Evolutionary conservation across 1,140 invertebrate genomes (phyloP).

Genomic region (Nasonia vitripennis): DNA sequence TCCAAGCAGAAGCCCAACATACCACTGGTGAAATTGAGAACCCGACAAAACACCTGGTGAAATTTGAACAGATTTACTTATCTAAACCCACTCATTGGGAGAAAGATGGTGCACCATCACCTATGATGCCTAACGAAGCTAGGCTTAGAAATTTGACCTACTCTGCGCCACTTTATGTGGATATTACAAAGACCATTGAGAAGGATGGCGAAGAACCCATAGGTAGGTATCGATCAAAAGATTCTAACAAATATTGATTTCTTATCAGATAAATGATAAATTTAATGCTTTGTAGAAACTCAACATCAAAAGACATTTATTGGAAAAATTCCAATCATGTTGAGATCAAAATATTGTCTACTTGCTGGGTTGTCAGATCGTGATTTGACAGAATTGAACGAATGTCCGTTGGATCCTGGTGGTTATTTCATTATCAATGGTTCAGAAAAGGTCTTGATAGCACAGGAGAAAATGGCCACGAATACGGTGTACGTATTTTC

Average conservation of each 20-base stretch:
- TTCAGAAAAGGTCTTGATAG: slow-evolving; percentile 97
- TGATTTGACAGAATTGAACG: slow-evolving; percentile 98
- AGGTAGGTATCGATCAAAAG: slow-evolving; percentile 80
- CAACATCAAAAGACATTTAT: slow-evolving; percentile 94
- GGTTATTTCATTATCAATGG: slow-evolving; percentile 98
- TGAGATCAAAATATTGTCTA: slow-evolving; percentile 96
- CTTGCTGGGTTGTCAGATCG: slow-evolving; percentile 94
- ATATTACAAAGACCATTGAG: slow-evolving; percentile 92
- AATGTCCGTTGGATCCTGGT: slow-evolving; percentile 98
- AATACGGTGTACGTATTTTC: slow-evolving; percentile 99
- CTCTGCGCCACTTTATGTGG: slow-evolving; percentile 97
- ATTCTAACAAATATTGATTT: neutral
- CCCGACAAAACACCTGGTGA: slow-evolving; percentile 90
- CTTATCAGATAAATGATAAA: slow-evolving; percentile 77
- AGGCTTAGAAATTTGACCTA: slow-evolving; percentile 91
- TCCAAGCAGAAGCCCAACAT: slow-evolving; percentile 98
- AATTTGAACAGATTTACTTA: slow-evolving; percentile 99
- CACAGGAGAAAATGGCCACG: slow-evolving; percentile 99
- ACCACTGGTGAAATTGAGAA: slow-evolving; percentile 92
- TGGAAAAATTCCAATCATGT: slow-evolving; percentile 99
- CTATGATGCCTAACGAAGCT: slow-evolving; percentile 99
- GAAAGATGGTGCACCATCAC: slow-evolving; percentile 97
- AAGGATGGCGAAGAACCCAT: slow-evolving; percentile 76
- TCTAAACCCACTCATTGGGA: slow-evolving; percentile 99
- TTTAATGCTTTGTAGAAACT: slow-evolving; percentile 72